Percentiles rank a stretch among this genome's conserved stretches.
phyloP scores from a whole-genome alignment of 2,888 invertebrate genomes.

The Pyrochroa serraticornis region DNA sequence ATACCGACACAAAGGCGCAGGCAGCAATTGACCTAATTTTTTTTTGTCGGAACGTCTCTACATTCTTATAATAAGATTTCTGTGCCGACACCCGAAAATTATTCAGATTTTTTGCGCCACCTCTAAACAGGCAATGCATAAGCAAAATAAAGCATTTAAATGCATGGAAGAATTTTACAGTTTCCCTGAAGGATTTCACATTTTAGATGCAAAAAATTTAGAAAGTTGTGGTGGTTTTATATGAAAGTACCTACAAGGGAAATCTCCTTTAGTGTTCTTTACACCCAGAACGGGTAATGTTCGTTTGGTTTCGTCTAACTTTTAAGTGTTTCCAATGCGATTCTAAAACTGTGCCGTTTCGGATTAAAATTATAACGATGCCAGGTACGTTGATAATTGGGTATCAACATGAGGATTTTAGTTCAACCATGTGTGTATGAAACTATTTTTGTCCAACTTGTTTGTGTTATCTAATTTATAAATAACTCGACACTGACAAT shows the following conservation, averaged over 20 bases:
- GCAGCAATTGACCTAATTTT: constrained; percentile 23
- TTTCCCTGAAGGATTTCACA: constrained; percentile 51
- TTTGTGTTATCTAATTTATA: constrained; percentile 7
- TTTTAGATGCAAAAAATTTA: constrained; percentile 49
- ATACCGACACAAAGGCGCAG: constrained; percentile 7
- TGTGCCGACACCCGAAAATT: constrained; percentile 34
- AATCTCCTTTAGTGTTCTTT: constrained; percentile 27
- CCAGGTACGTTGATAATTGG: too few species aligned
- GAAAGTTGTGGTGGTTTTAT: constrained; percentile 51
- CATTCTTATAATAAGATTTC: constrained; percentile 10
- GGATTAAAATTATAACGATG: too few species aligned
- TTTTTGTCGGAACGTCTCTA: not conserved
- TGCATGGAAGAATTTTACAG: constrained; percentile 58
- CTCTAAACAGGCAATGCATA: constrained; percentile 35
- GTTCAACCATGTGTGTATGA: not conserved
- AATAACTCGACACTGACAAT: constrained; percentile 15
- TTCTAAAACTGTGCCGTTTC: too few species aligned
- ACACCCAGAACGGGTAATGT: constrained; percentile 4
- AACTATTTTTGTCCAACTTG: not conserved
- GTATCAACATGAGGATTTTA: not conserved
- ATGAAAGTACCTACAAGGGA: constrained; percentile 32
- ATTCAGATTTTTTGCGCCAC: constrained; percentile 47
- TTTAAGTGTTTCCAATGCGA: not conserved
- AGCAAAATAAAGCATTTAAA: constrained; percentile 57
- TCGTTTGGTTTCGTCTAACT: not conserved